phyloP scores from a whole-genome alignment of 2,113 vertebrate species.

The Microtus richardsoni region DNA sequence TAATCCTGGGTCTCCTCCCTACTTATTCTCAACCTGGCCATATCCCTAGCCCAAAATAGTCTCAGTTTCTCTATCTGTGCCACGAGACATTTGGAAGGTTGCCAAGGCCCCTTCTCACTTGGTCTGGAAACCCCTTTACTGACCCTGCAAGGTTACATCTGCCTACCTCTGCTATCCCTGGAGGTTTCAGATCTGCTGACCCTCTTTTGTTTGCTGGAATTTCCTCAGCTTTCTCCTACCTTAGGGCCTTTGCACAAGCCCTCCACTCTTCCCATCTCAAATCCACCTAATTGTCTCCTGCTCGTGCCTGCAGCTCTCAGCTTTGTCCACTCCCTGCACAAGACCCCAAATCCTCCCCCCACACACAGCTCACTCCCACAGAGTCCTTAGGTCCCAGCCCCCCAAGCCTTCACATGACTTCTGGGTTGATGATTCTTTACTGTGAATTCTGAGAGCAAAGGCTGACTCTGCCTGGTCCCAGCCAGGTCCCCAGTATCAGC shows the following conservation, averaged over 20 bases:
- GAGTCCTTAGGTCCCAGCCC: background rate
- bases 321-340: background rate
- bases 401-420: background rate
- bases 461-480: background rate
- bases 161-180: background rate
- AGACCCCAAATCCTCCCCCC: background rate
- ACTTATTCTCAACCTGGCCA: background rate
- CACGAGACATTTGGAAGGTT: background rate
- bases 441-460: background rate
- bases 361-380: fast-evolving
- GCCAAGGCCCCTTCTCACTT: background rate
- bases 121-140: background rate
- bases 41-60: background rate
- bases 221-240: background rate
- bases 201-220: background rate
- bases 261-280: background rate
- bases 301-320: background rate
- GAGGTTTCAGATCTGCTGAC: background rate
- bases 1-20: background rate
- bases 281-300: background rate
- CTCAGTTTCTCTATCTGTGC: background rate
- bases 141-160: background rate
- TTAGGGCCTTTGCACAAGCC: conserved; percentile 19
- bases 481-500: background rate
- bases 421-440: background rate